Conservation (phyloP, 1,140 invertebrate genomes). For the Limonius californicus region DNA sequence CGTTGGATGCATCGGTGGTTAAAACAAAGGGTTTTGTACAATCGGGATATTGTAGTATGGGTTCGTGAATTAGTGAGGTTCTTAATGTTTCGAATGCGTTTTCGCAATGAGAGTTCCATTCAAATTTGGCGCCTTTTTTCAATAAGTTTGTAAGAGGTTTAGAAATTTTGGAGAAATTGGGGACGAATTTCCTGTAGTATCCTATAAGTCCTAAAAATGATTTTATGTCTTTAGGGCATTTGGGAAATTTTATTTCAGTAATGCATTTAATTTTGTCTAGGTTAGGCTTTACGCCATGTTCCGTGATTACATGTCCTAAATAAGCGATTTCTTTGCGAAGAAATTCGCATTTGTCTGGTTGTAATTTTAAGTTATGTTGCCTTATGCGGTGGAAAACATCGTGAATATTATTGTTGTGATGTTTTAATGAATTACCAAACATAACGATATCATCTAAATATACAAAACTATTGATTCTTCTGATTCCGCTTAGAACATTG, state of each 20-base stretch:
- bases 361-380: background rate
- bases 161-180: too few relatives aligned
- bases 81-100: too few relatives aligned
- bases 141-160: too few relatives aligned
- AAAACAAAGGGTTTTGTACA: too few relatives aligned
- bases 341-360: slow-evolving; percentile 16
- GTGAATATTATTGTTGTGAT: background rate
- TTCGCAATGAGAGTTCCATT: too few relatives aligned
- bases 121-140: too few relatives aligned
- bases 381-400: background rate
- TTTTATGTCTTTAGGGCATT: background rate
- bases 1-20: too few relatives aligned
- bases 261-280: slow-evolving; percentile 45
- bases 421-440: slow-evolving; percentile 4
- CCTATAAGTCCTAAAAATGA: too few relatives aligned
- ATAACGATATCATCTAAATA: slow-evolving; percentile 14
- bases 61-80: too few relatives aligned
- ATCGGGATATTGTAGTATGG: too few relatives aligned
- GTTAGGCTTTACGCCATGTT: slow-evolving; percentile 46
- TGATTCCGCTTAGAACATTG: background rate
- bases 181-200: too few relatives aligned
- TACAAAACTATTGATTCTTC: slow-evolving; percentile 3
- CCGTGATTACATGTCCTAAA: slow-evolving; percentile 26
- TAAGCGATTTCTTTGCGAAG: slow-evolving; percentile 4
- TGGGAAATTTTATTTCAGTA: slow-evolving; percentile 24